phyloP scores from a whole-genome alignment of 2,113 vertebrate species.

The Rattus rattus region DNA sequence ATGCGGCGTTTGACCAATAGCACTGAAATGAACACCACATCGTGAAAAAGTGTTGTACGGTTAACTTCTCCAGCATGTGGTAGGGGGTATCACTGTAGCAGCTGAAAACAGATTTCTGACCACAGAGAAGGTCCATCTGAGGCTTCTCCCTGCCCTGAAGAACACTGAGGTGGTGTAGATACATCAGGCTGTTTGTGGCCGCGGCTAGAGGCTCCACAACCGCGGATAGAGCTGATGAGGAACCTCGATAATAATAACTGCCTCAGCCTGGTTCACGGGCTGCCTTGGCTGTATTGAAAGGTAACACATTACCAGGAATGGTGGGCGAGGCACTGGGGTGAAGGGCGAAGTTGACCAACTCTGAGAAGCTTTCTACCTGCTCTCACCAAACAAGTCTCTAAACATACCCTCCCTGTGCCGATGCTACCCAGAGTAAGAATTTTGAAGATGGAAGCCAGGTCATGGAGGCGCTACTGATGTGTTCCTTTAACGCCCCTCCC shows the following conservation, averaged over 20 bases:
- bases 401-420: background rate
- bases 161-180: rapidly evolving
- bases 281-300: background rate
- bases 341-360: background rate
- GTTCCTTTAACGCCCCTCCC: background rate
- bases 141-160: background rate
- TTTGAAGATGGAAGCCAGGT: background rate
- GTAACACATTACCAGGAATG: background rate
- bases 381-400: background rate
- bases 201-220: background rate
- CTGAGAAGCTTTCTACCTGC: background rate
- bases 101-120: background rate
- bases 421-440: background rate
- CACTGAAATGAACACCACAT: background rate
- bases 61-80: background rate
- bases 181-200: too few relatives aligned
- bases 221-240: background rate
- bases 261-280: background rate
- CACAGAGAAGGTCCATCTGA: background rate
- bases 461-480: background rate
- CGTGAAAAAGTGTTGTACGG: background rate
- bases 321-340: background rate
- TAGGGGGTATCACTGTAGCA: background rate
- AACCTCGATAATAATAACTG: constrained; percentile 35
- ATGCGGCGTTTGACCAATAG: background rate